Base-by-base conservation (phyloP, 2,888 invertebrate genomes). In the Allacma fusca region DNA sequence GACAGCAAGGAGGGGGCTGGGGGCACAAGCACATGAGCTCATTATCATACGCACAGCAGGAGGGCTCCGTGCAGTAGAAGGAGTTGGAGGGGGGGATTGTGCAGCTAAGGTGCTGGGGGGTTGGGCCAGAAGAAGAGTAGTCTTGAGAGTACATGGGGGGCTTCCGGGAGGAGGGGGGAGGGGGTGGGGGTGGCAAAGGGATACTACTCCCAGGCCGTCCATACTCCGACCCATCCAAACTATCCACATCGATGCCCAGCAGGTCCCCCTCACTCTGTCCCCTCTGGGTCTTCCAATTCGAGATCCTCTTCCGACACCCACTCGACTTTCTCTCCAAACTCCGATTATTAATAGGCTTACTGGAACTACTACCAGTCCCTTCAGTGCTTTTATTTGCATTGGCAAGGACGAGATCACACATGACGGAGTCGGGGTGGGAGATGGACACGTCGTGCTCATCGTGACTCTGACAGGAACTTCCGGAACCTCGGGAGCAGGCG, bases 391-490 rank as follows among this genome's bases (percentile, higher is more conserved):
- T 81, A 50, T 50, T 16, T 0, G 74, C 74, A 75, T 84, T 84
- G 5, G 83, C 84, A 40, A 83, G 71, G 13, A 84, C 84, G 43
- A 84, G 76, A 75, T 84, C 84, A 78, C 84, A 84, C 84, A 83
- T 83, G 59, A 82, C 82, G 21, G 79, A 77, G 21, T 78, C 69
- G 4, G 79, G 79, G 9, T 74, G 77, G 59, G 79, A 78, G 24
- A 75, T 76, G 34, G 76, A 72, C 67, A 75, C 77, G 64, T 78
- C 79, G 13, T 73, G 70, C 16, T 50, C 78, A 26, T 77, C 72
- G 19, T 71, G 43, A 59, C 44, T 64, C 13, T 71, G 67, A 34
- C 70, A 34, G 7, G 75, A 78, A 24, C 68, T 75, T 9, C 75
- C 67, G 29, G 77, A 74, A 16, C 75, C 78, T 65, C 78, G 78